Conservation (phyloP, 2,888 invertebrate genomes). For the Philhelius pedissequus region DNA sequence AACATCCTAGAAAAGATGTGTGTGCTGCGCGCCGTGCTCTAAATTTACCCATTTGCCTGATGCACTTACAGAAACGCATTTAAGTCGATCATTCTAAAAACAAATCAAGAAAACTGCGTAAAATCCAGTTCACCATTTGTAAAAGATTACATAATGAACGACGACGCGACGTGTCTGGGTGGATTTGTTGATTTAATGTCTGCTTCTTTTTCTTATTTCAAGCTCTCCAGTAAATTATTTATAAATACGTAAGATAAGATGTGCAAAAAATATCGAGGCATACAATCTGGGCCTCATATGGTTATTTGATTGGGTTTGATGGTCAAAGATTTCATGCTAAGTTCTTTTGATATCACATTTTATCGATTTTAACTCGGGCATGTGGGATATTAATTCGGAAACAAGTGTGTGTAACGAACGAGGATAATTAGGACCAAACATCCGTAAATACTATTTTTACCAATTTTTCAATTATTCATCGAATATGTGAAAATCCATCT, state of each 20-base stretch:
- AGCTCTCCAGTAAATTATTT: background rate
- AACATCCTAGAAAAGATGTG: background rate
- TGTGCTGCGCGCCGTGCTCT: slow-evolving; percentile 13
- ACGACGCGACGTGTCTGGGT: slow-evolving; percentile 4
- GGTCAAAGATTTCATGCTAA: no score
- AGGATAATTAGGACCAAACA: no score
- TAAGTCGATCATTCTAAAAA: slow-evolving; percentile 25
- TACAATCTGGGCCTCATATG: background rate
- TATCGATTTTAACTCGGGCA: no score
- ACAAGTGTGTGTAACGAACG: no score
- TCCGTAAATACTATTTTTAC: no score
- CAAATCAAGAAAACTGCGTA: background rate
- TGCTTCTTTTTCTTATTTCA: background rate
- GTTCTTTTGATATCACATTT: no score
- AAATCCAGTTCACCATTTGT: slow-evolving; percentile 10
- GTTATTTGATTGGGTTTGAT: background rate
- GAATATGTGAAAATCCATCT: no score
- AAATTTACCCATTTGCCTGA: slow-evolving; percentile 43
- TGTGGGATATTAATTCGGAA: no score
- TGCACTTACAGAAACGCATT: slow-evolving; percentile 47
- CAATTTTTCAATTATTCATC: no score
- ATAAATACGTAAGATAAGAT: background rate
- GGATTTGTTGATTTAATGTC: slow-evolving; percentile 13
- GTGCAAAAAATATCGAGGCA: background rate
- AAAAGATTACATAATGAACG: slow-evolving; percentile 48